phyloP scores from a whole-genome alignment of 1,140 invertebrate genomes.

The Elymnias hypermnestra region DNA sequence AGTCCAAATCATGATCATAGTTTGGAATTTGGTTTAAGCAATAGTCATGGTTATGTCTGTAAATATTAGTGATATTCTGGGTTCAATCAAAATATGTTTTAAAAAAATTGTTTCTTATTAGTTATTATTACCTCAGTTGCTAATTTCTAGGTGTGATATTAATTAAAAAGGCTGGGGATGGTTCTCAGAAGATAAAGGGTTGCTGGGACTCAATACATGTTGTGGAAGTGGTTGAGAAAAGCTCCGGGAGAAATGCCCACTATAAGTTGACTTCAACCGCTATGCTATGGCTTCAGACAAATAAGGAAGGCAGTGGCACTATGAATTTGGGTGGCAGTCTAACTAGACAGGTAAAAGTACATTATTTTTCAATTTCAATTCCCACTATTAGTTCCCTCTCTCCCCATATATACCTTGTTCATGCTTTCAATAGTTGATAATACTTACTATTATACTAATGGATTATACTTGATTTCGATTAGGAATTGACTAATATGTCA shows the following conservation, averaged over 20 bases:
- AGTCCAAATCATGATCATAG: too few relatives aligned
- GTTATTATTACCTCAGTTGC: slow-evolving; percentile 24
- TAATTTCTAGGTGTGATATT: slow-evolving; percentile 97
- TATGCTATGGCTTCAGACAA: slow-evolving; percentile 99
- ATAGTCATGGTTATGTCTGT: too few relatives aligned
- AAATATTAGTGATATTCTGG: too few relatives aligned
- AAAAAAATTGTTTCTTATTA: neutral
- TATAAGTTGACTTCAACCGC: slow-evolving; percentile 99
- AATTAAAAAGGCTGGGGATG: slow-evolving; percentile 99
- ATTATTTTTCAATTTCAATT: too few relatives aligned
- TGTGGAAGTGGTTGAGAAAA: slow-evolving; percentile 98
- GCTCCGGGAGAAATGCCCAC: slow-evolving; percentile 94
- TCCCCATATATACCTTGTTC: too few relatives aligned
- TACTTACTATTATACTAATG: too few relatives aligned
- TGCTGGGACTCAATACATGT: slow-evolving; percentile 99
- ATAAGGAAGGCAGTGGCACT: slow-evolving; percentile 95
- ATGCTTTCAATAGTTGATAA: too few relatives aligned
- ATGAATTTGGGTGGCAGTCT: slow-evolving; percentile 99
- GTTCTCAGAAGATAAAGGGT: slow-evolving; percentile 96
- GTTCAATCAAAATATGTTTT: too few relatives aligned
- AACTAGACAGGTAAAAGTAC: slow-evolving; percentile 88
- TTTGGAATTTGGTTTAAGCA: too few relatives aligned
- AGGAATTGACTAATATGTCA: too few relatives aligned
- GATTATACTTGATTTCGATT: too few relatives aligned
- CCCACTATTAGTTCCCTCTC: too few relatives aligned